Conservation (phyloP, 2,888 invertebrate genomes). For the Tipula vernalis region DNA sequence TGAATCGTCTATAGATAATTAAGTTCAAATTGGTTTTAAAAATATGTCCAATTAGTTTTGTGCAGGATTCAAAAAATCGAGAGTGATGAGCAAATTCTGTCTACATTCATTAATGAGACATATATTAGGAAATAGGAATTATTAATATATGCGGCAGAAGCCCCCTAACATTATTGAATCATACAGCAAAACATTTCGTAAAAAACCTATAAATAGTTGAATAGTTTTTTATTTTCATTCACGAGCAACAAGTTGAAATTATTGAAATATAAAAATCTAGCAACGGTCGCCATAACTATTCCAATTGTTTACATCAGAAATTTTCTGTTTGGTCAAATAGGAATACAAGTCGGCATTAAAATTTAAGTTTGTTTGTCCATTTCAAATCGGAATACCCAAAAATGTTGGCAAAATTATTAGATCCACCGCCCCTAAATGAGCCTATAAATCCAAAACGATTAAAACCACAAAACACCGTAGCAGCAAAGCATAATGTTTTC, state of each 20-base stretch:
- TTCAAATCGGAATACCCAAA: background rate
- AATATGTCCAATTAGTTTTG: too few relatives aligned
- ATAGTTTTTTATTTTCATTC: background rate
- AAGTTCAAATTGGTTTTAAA: too few relatives aligned
- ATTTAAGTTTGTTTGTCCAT: background rate
- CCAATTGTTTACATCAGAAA: background rate
- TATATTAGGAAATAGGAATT: too few relatives aligned
- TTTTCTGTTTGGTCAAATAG: background rate
- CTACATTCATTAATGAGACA: too few relatives aligned
- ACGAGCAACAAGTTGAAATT: background rate
- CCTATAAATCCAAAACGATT: background rate
- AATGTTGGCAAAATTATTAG: background rate
- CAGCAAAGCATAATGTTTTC: background rate
- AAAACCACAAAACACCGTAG: background rate
- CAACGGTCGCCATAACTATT: background rate
- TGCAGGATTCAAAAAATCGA: too few relatives aligned
- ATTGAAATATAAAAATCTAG: background rate
- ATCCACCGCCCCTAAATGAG: background rate
- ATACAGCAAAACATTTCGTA: background rate
- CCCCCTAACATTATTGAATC: too few relatives aligned
- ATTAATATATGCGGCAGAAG: too few relatives aligned
- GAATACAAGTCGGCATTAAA: background rate
- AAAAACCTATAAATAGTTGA: too few relatives aligned
- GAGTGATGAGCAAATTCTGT: too few relatives aligned
- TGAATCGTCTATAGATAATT: too few relatives aligned